phyloP scores from a whole-genome alignment of 2,888 invertebrate species.

The Ptilodon capucinus region DNA sequence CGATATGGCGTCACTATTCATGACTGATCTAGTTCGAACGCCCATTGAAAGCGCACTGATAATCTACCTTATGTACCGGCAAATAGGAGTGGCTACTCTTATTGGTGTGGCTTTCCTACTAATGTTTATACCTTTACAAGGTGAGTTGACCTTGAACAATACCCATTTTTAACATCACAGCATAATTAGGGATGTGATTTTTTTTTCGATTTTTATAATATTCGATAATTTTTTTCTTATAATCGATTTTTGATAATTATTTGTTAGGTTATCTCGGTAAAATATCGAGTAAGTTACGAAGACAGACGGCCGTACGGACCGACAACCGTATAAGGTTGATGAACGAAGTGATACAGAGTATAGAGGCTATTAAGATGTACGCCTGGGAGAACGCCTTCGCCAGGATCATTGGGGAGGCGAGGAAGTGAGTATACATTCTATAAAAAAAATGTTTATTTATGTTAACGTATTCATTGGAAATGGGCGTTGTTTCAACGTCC shows the following conservation, averaged over 20 bases:
- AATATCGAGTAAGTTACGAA: conserved; percentile 84
- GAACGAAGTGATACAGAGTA: conserved; percentile 93
- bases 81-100: conserved; percentile 82
- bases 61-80: conserved; percentile 87
- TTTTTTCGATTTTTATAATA: too few relatives aligned
- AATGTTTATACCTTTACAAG: conserved; percentile 84
- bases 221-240: not conserved
- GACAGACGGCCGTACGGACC: conserved; percentile 89
- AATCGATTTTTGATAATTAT: not conserved
- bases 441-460: too few relatives aligned
- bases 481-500: too few relatives aligned
- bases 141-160: conserved; percentile 44
- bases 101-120: conserved; percentile 83
- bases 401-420: conserved; percentile 86
- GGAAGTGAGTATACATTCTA: conserved; percentile 80
- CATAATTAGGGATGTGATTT: too few relatives aligned
- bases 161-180: not conserved
- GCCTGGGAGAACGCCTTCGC: conserved; percentile 93
- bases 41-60: conserved; percentile 90
- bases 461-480: too few relatives aligned
- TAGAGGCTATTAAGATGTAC: conserved; percentile 95
- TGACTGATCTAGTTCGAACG: conserved; percentile 92
- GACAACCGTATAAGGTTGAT: conserved; percentile 93
- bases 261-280: conserved; percentile 85
- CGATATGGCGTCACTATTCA: conserved; percentile 90